phyloP scores from a whole-genome alignment of 2,888 invertebrate species.

The Nebria salina region DNA sequence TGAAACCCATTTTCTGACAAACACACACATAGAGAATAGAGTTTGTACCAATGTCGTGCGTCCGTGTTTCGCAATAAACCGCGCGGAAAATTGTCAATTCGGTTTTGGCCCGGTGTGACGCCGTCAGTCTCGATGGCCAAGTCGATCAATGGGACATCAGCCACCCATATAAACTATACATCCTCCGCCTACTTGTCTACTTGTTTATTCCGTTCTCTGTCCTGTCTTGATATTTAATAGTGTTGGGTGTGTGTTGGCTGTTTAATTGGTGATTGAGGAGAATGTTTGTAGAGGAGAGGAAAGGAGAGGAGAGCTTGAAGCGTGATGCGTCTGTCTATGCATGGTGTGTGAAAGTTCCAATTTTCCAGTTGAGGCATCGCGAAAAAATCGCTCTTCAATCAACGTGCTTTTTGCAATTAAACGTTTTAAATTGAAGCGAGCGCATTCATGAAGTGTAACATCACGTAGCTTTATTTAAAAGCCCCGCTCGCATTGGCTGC shows the following conservation, averaged over 20 bases:
- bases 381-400: slow-evolving; percentile 47
- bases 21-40: slow-evolving; percentile 56
- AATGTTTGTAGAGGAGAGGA: too few species aligned
- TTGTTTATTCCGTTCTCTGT: too few species aligned
- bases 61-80: slow-evolving; percentile 68
- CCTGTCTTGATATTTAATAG: too few species aligned
- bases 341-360: slow-evolving; percentile 30
- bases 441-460: slow-evolving; percentile 47
- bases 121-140: not conserved
- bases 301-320: not conserved
- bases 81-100: slow-evolving; percentile 78
- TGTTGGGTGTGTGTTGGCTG: too few species aligned
- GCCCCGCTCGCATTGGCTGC: slow-evolving; percentile 56
- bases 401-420: slow-evolving; percentile 48
- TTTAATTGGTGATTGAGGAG: too few species aligned
- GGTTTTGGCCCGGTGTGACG: slow-evolving; percentile 49
- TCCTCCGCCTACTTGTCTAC: too few species aligned
- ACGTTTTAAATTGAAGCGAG: slow-evolving; percentile 47
- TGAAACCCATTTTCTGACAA: slow-evolving; percentile 54
- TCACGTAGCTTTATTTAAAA: slow-evolving; percentile 55
- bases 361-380: slow-evolving; percentile 45
- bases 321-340: not conserved
- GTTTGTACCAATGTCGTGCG: slow-evolving; percentile 52
- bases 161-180: too few species aligned
- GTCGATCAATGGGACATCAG: not conserved